These are phyloP conservation scores for Troides oblongomaculatus DNA, from an alignment of 2,888 invertebrate genomes.

Conservation along the genomic window DNA sequence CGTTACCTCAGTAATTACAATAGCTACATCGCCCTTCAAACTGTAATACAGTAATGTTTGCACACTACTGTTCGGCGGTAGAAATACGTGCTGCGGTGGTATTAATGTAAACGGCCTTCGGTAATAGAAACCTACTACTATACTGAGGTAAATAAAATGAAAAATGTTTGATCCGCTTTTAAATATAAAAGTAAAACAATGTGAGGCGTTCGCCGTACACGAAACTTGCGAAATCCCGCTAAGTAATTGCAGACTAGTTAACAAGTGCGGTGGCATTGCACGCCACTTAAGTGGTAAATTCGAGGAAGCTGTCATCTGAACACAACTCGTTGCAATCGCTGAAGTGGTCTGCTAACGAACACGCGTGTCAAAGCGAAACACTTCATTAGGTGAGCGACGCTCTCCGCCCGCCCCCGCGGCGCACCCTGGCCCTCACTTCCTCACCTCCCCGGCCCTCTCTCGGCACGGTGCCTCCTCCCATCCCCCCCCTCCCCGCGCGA, in stretches of 20 bases:
- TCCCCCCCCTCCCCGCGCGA: conserved; percentile 33
- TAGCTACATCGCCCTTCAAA: too few relatives aligned
- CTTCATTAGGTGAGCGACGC: conserved; percentile 77
- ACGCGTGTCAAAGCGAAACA: conserved; percentile 79
- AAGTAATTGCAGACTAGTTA: conserved; percentile 61
- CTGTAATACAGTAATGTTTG: too few relatives aligned
- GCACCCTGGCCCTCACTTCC: conserved; percentile 31
- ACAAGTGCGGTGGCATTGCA: conserved; percentile 64
- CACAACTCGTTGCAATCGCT: conserved; percentile 64
- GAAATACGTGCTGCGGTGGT: too few relatives aligned
- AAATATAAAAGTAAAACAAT: conserved; percentile 23
- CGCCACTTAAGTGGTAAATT: conserved; percentile 76
- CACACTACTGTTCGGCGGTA: too few relatives aligned
- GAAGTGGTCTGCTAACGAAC: conserved; percentile 78
- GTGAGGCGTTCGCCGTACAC: conserved; percentile 21
- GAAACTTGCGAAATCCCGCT: conserved; percentile 40
- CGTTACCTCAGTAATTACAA: too few relatives aligned
- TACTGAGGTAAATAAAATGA: not conserved
- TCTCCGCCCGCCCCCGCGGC: conserved; percentile 44
- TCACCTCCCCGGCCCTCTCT: conserved; percentile 27
- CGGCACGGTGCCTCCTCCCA: conserved; percentile 38
- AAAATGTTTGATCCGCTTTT: conserved; percentile 3
- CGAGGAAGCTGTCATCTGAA: conserved; percentile 75
- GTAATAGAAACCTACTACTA: too few relatives aligned
- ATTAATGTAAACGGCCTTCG: too few relatives aligned